These are phyloP conservation scores for Lasioglossum albipes DNA, from an alignment of 1,140 invertebrate genomes.

Conservation along the genomic window DNA sequence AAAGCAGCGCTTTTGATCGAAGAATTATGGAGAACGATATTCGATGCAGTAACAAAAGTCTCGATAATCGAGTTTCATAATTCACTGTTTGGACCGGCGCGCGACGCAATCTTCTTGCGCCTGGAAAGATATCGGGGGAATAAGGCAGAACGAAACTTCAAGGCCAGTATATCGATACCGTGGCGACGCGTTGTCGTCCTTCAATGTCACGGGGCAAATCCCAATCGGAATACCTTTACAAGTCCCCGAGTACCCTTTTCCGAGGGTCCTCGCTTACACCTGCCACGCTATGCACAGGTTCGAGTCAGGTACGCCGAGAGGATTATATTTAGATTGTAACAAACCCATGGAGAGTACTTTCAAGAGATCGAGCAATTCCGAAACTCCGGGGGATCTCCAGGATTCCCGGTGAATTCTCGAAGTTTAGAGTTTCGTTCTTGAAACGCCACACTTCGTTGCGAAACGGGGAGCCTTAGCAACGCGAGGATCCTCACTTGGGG, in stretches of 20 bases:
- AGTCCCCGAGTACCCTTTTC: slow-evolving; percentile 2
- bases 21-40: too few relatives aligned
- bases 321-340: slow-evolving; percentile 14
- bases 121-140: neutral
- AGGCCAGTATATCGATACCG: neutral
- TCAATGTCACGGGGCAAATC: neutral
- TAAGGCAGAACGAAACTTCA: neutral
- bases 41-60: too few relatives aligned
- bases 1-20: too few relatives aligned
- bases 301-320: neutral
- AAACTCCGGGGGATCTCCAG: too few relatives aligned
- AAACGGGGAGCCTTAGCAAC: neutral
- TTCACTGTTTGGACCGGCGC: neutral
- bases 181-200: neutral
- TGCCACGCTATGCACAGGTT: neutral
- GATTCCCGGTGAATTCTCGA: neutral
- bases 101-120: neutral
- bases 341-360: slow-evolving; percentile 3
- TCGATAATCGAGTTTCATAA: too few relatives aligned
- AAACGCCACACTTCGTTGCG: neutral
- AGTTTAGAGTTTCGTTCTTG: neutral
- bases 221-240: neutral
- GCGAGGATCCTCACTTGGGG: too few relatives aligned
- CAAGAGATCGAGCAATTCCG: neutral
- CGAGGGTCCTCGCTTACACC: neutral